phyloP scores from a whole-genome alignment of 2,113 vertebrate species.

The Geococcyx californianus region DNA sequence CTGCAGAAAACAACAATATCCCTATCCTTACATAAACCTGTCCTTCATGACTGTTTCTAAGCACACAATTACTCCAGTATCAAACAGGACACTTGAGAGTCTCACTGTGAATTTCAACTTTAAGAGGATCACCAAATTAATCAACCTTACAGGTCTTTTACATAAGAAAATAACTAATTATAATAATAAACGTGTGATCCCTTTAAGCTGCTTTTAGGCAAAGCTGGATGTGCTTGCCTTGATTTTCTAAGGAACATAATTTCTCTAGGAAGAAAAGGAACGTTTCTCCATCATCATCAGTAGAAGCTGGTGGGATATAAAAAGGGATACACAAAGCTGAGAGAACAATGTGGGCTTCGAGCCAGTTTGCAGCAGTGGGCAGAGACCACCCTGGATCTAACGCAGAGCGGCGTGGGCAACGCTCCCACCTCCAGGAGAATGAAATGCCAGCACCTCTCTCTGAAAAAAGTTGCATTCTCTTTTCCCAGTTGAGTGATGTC shows the following conservation, averaged over 20 bases:
- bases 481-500: neutral
- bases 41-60: neutral
- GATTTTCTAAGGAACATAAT: slow-evolving; percentile 22
- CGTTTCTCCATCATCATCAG: slow-evolving; percentile 12
- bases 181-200: neutral
- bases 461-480: neutral
- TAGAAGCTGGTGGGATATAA: slow-evolving; percentile 23
- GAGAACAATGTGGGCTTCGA: slow-evolving; percentile 18
- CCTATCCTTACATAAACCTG: neutral
- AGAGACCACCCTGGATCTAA: slow-evolving; percentile 18
- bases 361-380: slow-evolving; percentile 48
- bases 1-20: neutral
- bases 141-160: neutral
- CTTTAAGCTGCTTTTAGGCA: neutral
- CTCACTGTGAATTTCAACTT: neutral
- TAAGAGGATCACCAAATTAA: neutral
- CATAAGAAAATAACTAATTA: slow-evolving; percentile 2
- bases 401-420: slow-evolving; percentile 39
- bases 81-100: neutral
- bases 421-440: neutral
- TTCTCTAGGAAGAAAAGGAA: slow-evolving; percentile 25
- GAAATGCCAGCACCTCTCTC: slow-evolving; percentile 15
- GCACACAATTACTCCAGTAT: neutral
- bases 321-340: slow-evolving; percentile 34
- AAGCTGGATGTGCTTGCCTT: neutral